Conservation (phyloP, 1,140 invertebrate species). For the Drosophila yakuba region DNA sequence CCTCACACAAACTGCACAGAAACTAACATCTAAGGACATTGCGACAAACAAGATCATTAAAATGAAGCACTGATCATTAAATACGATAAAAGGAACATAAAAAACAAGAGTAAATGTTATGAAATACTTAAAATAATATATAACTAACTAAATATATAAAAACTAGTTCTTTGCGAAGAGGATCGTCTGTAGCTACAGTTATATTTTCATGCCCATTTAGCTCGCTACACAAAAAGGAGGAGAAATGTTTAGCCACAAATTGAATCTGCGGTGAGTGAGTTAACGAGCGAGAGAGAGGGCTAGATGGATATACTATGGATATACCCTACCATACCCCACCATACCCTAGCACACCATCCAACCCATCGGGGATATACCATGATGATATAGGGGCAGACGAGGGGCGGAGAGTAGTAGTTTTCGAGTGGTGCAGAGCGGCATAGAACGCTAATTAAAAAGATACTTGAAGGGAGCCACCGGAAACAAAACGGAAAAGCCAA, state of each 20-base stretch:
- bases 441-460: slow-evolving; percentile 82
- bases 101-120: no score
- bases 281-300: slow-evolving; percentile 46
- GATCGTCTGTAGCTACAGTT: slow-evolving; percentile 55
- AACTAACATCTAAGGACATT: background rate
- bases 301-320: background rate
- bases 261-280: slow-evolving; percentile 72
- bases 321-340: background rate
- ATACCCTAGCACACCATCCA: background rate
- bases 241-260: slow-evolving; percentile 80
- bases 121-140: no score
- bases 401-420: slow-evolving; percentile 33
- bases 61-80: no score
- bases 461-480: slow-evolving; percentile 56
- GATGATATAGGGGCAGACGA: slow-evolving; percentile 7
- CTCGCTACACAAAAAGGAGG: slow-evolving; percentile 76
- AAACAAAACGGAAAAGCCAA: slow-evolving; percentile 24
- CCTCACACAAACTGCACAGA: background rate
- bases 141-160: no score
- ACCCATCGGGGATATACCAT: background rate
- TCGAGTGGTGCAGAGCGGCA: slow-evolving; percentile 64
- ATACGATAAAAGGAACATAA: no score
- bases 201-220: slow-evolving; percentile 84
- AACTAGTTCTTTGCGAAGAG: background rate
- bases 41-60: background rate